Conservation (phyloP, 1,140 invertebrate genomes). For the Plodia interpunctella region DNA sequence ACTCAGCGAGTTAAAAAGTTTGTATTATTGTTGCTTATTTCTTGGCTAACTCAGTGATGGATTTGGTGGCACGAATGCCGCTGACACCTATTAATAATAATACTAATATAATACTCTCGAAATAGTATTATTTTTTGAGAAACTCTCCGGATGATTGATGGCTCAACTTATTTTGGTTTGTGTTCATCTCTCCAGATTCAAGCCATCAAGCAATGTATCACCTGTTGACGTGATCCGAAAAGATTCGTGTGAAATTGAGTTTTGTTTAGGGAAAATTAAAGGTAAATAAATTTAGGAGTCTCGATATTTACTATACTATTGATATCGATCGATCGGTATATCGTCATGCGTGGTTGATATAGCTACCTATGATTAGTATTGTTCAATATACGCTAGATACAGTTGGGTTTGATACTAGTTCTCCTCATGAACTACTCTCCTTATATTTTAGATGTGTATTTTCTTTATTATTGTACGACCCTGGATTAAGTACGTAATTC, state of each 20-base stretch:
- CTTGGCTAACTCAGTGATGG: slow-evolving; percentile 14
- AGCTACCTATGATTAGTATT: no score
- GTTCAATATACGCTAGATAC: no score
- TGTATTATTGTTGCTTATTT: slow-evolving; percentile 11
- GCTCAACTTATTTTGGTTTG: slow-evolving; percentile 8
- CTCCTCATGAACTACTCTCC: no score
- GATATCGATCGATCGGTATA: no score
- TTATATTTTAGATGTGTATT: no score
- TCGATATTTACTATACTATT: no score
- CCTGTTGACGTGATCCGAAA: not conserved
- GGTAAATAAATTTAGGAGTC: no score
- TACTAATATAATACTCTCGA: slow-evolving; percentile 18
- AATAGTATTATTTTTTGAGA: slow-evolving; percentile 7
- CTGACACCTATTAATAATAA: slow-evolving; percentile 19
- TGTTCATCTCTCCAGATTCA: not conserved
- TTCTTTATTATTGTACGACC: no score
- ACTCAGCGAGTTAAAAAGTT: slow-evolving; percentile 12
- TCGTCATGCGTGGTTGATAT: no score
- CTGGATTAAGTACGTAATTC: no score
- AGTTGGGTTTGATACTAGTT: no score
- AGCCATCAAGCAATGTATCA: not conserved
- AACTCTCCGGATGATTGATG: slow-evolving; percentile 2
- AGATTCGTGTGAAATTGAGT: not conserved
- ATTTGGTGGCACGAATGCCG: slow-evolving; percentile 15
- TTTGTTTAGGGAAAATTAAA: no score